Percentiles rank a stretch among this genome's conserved stretches.
Conservation (phyloP, 2,888 invertebrate species). For the Xanthia togata region DNA sequence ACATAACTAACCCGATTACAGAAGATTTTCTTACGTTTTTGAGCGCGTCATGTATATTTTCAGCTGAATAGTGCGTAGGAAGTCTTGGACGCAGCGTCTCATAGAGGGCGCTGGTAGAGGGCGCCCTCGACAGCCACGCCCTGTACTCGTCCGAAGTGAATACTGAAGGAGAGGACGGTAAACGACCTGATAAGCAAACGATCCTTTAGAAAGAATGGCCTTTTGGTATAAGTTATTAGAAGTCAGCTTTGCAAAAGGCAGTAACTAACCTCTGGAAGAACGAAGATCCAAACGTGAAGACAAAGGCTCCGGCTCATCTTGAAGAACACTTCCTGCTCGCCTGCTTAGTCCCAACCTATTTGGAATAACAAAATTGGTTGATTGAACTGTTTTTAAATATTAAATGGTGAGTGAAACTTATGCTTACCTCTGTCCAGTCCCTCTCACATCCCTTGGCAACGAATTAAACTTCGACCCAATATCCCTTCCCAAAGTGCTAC, state of each 20-base stretch:
- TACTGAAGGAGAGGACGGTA: conserved; percentile 90
- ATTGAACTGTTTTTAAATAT: conserved; percentile 6
- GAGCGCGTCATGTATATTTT: conserved; percentile 96
- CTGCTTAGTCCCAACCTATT: conserved; percentile 84
- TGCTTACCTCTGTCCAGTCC: conserved; percentile 89
- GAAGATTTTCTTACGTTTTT: conserved; percentile 92
- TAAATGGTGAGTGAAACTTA: conserved; percentile 6
- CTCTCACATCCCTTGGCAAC: conserved; percentile 92
- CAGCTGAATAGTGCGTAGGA: conserved; percentile 95
- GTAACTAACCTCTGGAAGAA: conserved; percentile 85
- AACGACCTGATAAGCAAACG: conserved; percentile 79
- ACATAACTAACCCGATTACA: neutral
- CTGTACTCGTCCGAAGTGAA: conserved; percentile 98
- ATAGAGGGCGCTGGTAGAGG: conserved; percentile 97
- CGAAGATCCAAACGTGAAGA: conserved; percentile 88
- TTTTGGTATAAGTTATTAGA: neutral
- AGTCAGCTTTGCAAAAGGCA: neutral
- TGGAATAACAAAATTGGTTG: conserved; percentile 34
- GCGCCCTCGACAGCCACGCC: conserved; percentile 97
- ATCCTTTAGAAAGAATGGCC: conserved; percentile 42
- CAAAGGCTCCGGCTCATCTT: conserved; percentile 87
- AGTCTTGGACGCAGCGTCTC: conserved; percentile 96
- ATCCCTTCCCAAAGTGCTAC: conserved; percentile 90
- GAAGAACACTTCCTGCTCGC: conserved; percentile 86
- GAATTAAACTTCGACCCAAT: conserved; percentile 93